phyloP scores from a whole-genome alignment of 2,888 invertebrate species.

The Sarcophaga rosellei region DNA sequence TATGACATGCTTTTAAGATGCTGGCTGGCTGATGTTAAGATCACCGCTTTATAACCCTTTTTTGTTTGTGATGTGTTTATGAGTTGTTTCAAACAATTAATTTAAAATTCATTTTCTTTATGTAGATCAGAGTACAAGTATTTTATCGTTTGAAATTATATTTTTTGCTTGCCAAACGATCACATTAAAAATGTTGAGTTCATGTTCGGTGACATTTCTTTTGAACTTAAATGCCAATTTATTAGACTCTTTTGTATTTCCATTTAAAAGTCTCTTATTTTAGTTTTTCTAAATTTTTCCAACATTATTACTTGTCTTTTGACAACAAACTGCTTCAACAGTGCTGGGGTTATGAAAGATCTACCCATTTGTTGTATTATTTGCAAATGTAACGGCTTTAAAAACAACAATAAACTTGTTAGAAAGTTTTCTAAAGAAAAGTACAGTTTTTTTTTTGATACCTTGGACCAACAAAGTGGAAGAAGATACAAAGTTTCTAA shows the following conservation, averaged over 20 bases:
- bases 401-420: not conserved
- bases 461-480: too few species aligned
- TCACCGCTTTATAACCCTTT: constrained; percentile 61
- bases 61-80: not conserved
- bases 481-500: too few species aligned
- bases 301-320: constrained; percentile 15
- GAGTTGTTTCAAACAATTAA: constrained; percentile 53
- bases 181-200: constrained; percentile 65
- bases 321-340: not conserved
- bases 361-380: not conserved
- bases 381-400: not conserved
- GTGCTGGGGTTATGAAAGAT: not conserved
- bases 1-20: constrained; percentile 10
- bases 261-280: not conserved
- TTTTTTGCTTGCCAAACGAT: constrained; percentile 61
- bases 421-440: too few species aligned
- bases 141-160: constrained; percentile 41
- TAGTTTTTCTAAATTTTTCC: not conserved
- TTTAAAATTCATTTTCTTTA: constrained; percentile 46
- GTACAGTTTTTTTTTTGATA: too few species aligned
- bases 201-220: constrained; percentile 67
- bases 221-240: constrained; percentile 65
- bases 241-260: constrained; percentile 49
- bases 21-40: constrained; percentile 41
- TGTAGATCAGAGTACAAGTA: constrained; percentile 39